Evolutionary conservation across 2,113 vertebrate species (phyloP), one percentile per base, ranked within the genome.

Genomic region (Kobus ellipsiprymnus): DNA sequence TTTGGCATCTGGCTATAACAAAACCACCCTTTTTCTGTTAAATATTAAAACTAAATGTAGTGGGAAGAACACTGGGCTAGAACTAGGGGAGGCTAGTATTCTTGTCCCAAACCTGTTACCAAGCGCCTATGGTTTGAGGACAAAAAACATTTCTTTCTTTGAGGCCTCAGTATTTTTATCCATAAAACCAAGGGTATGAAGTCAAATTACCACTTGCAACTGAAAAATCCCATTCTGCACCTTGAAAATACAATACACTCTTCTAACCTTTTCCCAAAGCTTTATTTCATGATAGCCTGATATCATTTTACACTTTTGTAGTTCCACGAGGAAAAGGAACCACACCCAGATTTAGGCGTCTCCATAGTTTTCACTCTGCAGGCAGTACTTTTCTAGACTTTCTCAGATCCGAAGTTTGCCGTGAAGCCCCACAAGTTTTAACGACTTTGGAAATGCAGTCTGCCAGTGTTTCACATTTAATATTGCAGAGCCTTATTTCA

Each of bases 1-100:
- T 93, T 97, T 59, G 71, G 40, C 33, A 89, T 86, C 90, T 93
- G 92, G 91, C 82, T 95, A 21, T 89, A 91, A 60, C 30, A 50
- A 94, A 97, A 90, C 50, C 92, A 50, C 71, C 29, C 94, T 96
- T 94, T 97, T 40, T 33, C 89, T 96, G 25, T 95, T 52, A 91
- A 78, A 44, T 86, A 94, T 95, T 94, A 44, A 92, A 98, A 97
- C 50, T 80, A 87, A 97, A 91, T 74, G 92, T 89, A 40, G 46
- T 90, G 57, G 81, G 95, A 90, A 36, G 95, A 96, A 36, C 95
- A 88, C 5, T 29, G 44, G 27, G 15, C 82, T 92, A 88, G 94
- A 91, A 59, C 36, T 40, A 52, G 59, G 74, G 46, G 40, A 74
- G 40, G 23, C 84, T 71, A 29, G 54, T 33, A 64, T 97, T 82